Conservation (phyloP, 2,888 invertebrate genomes). For the Apoda limacodes region DNA sequence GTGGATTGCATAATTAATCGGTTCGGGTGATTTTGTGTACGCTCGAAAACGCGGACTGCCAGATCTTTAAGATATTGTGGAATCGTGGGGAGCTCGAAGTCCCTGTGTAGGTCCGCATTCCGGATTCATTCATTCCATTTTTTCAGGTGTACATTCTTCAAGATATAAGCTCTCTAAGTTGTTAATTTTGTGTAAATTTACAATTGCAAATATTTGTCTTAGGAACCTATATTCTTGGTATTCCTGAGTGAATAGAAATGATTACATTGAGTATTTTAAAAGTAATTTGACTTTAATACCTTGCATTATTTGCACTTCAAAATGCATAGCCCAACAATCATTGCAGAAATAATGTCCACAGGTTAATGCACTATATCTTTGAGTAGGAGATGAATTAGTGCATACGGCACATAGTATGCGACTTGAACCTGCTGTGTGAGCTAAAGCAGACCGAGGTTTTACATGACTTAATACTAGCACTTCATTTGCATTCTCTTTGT, state of each 20-base stretch:
- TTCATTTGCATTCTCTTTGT: slow-evolving; percentile 80
- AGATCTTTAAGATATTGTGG: too few relatives aligned
- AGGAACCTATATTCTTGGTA: neutral
- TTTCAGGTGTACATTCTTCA: too few relatives aligned
- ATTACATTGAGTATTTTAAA: neutral
- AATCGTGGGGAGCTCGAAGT: too few relatives aligned
- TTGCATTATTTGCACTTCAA: slow-evolving; percentile 95
- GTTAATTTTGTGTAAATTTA: too few relatives aligned
- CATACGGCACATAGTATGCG: slow-evolving; percentile 82
- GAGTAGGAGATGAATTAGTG: slow-evolving; percentile 72
- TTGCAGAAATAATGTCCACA: slow-evolving; percentile 96
- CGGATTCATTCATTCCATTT: too few relatives aligned
- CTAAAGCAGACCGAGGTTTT: slow-evolving; percentile 44
- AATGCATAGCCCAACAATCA: slow-evolving; percentile 96
- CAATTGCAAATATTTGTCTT: neutral
- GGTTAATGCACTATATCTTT: slow-evolving; percentile 82
- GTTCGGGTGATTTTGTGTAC: too few relatives aligned
- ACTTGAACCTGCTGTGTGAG: slow-evolving; percentile 36
- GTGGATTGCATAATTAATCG: too few relatives aligned
- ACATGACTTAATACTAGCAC: slow-evolving; percentile 65
- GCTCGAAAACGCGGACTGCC: too few relatives aligned
- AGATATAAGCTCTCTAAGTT: too few relatives aligned
- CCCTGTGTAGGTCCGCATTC: too few relatives aligned
- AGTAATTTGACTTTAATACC: slow-evolving; percentile 58
- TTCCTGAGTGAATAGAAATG: too few relatives aligned